Conservation (phyloP, 2,888 invertebrate species). For the Therioaphis trifolii region DNA sequence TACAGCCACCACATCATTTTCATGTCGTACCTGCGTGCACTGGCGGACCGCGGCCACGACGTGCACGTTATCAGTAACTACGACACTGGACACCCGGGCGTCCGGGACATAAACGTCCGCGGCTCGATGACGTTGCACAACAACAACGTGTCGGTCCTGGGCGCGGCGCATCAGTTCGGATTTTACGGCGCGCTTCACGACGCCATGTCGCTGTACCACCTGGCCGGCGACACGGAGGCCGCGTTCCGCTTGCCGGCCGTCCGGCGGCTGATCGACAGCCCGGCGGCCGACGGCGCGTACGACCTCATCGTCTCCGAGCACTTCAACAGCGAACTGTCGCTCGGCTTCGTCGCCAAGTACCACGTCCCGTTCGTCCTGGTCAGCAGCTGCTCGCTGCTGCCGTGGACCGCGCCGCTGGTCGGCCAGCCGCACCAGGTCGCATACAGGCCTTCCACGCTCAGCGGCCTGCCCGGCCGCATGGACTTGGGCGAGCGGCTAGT, state of each 20-base stretch:
- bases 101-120: constrained; percentile 44
- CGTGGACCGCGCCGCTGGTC: constrained; percentile 65
- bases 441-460: constrained; percentile 64
- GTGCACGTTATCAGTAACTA: constrained; percentile 38
- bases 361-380: constrained; percentile 64
- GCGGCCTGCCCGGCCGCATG: constrained; percentile 67
- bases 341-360: constrained; percentile 64
- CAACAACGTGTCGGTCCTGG: constrained; percentile 29
- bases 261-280: constrained; percentile 25
- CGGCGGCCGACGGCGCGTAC: constrained; percentile 44
- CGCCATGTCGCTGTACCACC: neutral
- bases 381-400: constrained; percentile 64
- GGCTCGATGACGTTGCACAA: neutral
- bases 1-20: constrained; percentile 59
- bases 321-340: constrained; percentile 65
- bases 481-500: constrained; percentile 69
- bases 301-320: constrained; percentile 66
- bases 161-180: neutral
- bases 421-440: constrained; percentile 65
- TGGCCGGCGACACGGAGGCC: constrained; percentile 2
- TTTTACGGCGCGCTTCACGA: neutral
- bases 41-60: constrained; percentile 62
- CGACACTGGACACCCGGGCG: constrained; percentile 18
- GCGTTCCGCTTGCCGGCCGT: constrained; percentile 27
- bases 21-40: constrained; percentile 47